Percentiles rank a stretch among this genome's conserved stretches.
These are phyloP conservation scores for Brenthis ino DNA, from an alignment of 2,888 invertebrate genomes.

Conservation along the genomic window DNA sequence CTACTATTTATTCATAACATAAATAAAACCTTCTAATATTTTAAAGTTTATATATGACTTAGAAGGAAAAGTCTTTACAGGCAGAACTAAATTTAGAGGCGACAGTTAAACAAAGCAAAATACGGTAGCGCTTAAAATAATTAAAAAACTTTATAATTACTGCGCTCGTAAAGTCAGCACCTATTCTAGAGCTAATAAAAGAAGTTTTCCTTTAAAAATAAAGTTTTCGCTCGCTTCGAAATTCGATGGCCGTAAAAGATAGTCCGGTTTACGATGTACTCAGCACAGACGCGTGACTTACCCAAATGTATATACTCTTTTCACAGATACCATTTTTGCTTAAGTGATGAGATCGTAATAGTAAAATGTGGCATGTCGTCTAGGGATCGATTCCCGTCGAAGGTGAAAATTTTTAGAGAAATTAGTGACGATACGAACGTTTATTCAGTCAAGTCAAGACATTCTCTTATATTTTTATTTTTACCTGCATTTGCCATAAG, in stretches of 20 bases:
- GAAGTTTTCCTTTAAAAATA: constrained; percentile 64
- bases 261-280: constrained; percentile 47
- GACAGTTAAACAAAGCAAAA: constrained; percentile 14
- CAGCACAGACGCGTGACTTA: constrained; percentile 57
- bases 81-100: constrained; percentile 2
- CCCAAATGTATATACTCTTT: constrained; percentile 46
- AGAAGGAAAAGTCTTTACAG: background rate
- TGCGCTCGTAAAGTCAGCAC: constrained; percentile 61
- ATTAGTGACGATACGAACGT: too few relatives aligned
- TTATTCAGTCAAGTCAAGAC: too few relatives aligned
- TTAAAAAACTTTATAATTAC: constrained; percentile 75
- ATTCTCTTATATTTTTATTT: too few relatives aligned
- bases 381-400: too few relatives aligned
- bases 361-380: constrained; percentile 23
- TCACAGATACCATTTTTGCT: background rate
- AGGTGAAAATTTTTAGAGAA: too few relatives aligned
- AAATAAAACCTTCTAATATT: too few relatives aligned
- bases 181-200: constrained; percentile 58
- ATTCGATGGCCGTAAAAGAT: constrained; percentile 59
- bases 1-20: too few relatives aligned
- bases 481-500: too few relatives aligned
- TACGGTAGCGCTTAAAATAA: constrained; percentile 45
- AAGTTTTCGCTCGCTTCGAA: constrained; percentile 49
- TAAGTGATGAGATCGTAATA: constrained; percentile 43
- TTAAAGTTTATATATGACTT: too few relatives aligned